These are phyloP conservation scores for Equus przewalskii DNA, from an alignment of 2,113 vertebrate species.

Conservation along the genomic window DNA sequence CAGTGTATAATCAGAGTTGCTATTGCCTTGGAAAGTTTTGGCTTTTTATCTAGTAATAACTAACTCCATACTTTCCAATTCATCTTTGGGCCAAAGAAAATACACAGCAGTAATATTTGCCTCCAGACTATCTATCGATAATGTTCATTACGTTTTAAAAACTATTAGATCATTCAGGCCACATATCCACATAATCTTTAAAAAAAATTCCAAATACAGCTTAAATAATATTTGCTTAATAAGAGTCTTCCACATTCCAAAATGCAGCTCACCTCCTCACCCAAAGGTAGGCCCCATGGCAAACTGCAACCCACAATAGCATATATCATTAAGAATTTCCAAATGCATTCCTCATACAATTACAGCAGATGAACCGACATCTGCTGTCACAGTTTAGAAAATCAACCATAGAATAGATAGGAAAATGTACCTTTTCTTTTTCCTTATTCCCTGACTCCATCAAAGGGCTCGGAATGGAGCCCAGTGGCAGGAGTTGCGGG, in stretches of 20 bases:
- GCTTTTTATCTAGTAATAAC: neutral
- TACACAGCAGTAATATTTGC: neutral
- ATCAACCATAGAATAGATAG: fast-evolving
- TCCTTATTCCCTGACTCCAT: neutral
- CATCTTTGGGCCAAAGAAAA: neutral
- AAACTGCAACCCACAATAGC: neutral
- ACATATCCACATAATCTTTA: neutral
- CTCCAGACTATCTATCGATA: neutral
- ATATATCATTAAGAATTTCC: neutral
- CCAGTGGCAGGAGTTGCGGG: neutral
- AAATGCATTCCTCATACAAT: neutral
- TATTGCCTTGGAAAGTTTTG: neutral
- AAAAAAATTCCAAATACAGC: neutral
- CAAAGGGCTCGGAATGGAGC: neutral
- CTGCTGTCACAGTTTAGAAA: neutral
- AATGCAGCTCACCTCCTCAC: neutral
- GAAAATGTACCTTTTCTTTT: neutral
- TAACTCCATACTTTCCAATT: neutral
- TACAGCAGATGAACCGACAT: neutral
- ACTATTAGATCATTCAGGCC: neutral
- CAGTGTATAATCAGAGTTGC: no score
- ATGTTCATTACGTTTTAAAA: neutral
- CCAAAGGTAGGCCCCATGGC: neutral
- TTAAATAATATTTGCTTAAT: neutral
- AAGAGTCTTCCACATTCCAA: neutral